phyloP scores from a whole-genome alignment of 2,888 invertebrate species.

The Rambutsinella grinnellia region DNA sequence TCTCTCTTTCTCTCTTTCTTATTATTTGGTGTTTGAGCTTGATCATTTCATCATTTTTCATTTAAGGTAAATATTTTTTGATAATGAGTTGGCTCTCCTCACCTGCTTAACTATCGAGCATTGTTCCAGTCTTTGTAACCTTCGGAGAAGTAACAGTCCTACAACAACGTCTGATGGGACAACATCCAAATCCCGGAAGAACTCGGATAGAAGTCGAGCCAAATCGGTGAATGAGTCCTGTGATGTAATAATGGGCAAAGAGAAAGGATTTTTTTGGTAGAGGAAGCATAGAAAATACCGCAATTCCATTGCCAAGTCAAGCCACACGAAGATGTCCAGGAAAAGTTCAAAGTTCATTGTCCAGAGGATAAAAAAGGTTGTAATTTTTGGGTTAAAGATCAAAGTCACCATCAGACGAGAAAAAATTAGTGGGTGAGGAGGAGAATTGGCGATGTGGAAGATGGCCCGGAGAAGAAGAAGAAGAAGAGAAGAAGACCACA shows the following conservation, averaged over 20 bases:
- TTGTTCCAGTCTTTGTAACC: conserved; percentile 84
- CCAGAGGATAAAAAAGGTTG: not conserved
- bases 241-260: not conserved
- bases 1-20: too few relatives aligned
- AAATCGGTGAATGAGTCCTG: conserved; percentile 89
- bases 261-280: not conserved
- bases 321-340: not conserved
- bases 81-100: conserved; percentile 51
- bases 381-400: not conserved
- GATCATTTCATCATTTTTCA: too few relatives aligned
- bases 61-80: not conserved
- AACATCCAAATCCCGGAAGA: conserved; percentile 87
- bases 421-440: too few relatives aligned
- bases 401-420: too few relatives aligned
- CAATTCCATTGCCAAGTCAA: conserved; percentile 39
- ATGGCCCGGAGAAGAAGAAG: not conserved
- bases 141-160: conserved; percentile 82
- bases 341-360: not conserved
- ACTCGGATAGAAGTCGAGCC: conserved; percentile 85
- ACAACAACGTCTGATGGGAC: conserved; percentile 90
- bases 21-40: too few relatives aligned
- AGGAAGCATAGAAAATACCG: conserved; percentile 38
- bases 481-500: not conserved
- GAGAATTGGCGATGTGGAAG: not conserved
- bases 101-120: conserved; percentile 81